Evolutionary conservation across 2,113 vertebrate genomes (phyloP), one percentile per base, ranked within the genome.

Genomic region (Pipa parva): DNA sequence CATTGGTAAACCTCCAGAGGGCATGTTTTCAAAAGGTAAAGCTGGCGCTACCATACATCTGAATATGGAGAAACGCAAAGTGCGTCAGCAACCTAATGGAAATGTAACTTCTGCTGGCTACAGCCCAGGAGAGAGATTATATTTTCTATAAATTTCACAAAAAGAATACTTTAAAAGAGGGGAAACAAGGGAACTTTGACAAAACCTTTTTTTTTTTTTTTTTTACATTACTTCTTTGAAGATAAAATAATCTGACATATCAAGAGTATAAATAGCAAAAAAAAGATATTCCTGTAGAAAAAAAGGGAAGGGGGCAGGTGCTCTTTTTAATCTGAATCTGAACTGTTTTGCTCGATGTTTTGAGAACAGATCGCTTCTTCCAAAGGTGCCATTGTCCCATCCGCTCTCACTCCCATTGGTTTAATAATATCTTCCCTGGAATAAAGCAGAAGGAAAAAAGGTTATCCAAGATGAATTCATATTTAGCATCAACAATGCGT

Each of bases 401-500:
- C 95, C 4, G 88, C 88, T 74, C 86, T 88, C 70, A 98, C 92
- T 54, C 93, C 93, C 95, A 99, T 95, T 24, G 97, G 97, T 61
- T 92, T 93, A 78, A 99, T 97, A 77, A 99, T 76, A 73, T 94
- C 90, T 83, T 97, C 91, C 75, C 95, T 99, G 87, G 25, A 74
- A 77, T 80, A 81, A 74, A n/a, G n/a, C n/a, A n/a, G n/a, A 77
- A 80, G 72, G 79, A 74, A 31, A 61, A 54, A 57, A 73, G 81
- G 51, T 71, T 76, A 75, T 75, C n/a, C n/a, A n/a, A n/a, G n/a
- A 12, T 33, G 6, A 33, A 12, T 33, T 7, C 31, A 33, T 33
- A 6, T 33, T 33, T 33, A 33, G n/a, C n/a, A n/a, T n/a, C n/a
- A n/a, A n/a, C n/a, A n/a, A n/a, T n/a, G 13, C 28, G n/a, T 13